phyloP scores from a whole-genome alignment of 2,888 invertebrate species.

The Monoplex corrugatus region DNA sequence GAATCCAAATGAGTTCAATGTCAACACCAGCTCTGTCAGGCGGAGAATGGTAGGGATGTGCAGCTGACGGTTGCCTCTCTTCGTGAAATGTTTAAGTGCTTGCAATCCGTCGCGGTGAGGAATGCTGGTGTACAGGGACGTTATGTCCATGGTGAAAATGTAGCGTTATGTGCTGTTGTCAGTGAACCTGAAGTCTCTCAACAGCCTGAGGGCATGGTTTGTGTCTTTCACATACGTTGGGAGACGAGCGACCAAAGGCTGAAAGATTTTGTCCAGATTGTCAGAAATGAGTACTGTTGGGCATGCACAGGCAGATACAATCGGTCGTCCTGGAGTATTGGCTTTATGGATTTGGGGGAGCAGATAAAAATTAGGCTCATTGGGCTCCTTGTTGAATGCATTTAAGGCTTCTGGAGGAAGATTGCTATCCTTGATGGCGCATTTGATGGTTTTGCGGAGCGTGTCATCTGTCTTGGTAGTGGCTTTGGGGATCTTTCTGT shows the following conservation, averaged over 20 bases:
- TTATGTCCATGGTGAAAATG: neutral
- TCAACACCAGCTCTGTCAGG: neutral
- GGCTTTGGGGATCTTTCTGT: no score
- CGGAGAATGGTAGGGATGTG: neutral
- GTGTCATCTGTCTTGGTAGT: no score
- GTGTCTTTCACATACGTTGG: constrained; percentile 34
- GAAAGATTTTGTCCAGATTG: constrained; percentile 16
- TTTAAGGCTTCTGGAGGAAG: no score
- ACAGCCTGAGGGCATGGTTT: constrained; percentile 19
- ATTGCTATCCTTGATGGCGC: no score
- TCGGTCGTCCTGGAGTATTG: neutral
- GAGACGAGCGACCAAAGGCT: constrained; percentile 9
- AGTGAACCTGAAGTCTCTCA: neutral
- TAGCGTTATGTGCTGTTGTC: neutral
- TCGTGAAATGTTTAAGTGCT: neutral
- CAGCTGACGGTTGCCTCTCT: neutral
- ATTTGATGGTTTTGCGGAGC: no score
- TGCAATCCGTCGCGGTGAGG: neutral
- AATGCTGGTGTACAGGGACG: constrained; percentile 24
- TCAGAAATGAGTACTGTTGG: neutral
- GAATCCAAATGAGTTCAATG: neutral
- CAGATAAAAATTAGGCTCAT: no score
- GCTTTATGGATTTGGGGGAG: no score
- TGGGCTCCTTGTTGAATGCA: neutral
- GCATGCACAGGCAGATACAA: constrained; percentile 32